Percentiles rank a stretch among this genome's conserved stretches.
These are phyloP conservation scores for Tanypteryx hageni DNA, from an alignment of 2,888 invertebrate species.

Conservation along the genomic window DNA sequence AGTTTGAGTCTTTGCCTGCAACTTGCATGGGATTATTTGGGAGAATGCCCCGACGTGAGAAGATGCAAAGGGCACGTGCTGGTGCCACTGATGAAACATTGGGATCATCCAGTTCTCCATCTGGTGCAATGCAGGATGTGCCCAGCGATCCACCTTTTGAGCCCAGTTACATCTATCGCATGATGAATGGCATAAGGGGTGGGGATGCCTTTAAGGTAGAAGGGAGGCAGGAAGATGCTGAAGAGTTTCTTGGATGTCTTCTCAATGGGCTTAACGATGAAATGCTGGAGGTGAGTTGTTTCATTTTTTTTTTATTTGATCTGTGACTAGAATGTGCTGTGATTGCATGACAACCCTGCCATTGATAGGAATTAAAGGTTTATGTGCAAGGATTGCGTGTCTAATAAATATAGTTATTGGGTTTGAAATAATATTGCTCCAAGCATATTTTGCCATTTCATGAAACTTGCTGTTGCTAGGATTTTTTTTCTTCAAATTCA, in stretches of 20 bases:
- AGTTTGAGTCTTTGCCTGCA: slow-evolving; percentile 84
- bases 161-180: slow-evolving; percentile 90
- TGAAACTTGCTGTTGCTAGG: neutral
- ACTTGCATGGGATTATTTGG: slow-evolving; percentile 72
- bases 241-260: slow-evolving; percentile 95
- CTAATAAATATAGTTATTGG: too few species aligned
- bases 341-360: slow-evolving; percentile 58
- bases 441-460: too few species aligned
- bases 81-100: neutral
- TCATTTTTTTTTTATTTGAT: neutral
- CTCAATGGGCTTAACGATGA: slow-evolving; percentile 97
- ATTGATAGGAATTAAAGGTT: neutral
- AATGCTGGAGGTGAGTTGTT: slow-evolving; percentile 88
- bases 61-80: slow-evolving; percentile 70
- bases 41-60: slow-evolving; percentile 75
- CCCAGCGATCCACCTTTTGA: slow-evolving; percentile 89
- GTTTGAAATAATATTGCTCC: neutral
- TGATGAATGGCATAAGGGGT: slow-evolving; percentile 87
- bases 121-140: slow-evolving; percentile 75
- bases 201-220: slow-evolving; percentile 82
- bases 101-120: neutral
- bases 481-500: neutral
- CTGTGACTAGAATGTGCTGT: slow-evolving; percentile 9
- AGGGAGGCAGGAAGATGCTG: slow-evolving; percentile 97
- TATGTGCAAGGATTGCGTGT: neutral